Evolutionary conservation across 2,113 vertebrate genomes (phyloP), one percentile per base, ranked within the genome.

Genomic region (Podiceps cristatus): DNA sequence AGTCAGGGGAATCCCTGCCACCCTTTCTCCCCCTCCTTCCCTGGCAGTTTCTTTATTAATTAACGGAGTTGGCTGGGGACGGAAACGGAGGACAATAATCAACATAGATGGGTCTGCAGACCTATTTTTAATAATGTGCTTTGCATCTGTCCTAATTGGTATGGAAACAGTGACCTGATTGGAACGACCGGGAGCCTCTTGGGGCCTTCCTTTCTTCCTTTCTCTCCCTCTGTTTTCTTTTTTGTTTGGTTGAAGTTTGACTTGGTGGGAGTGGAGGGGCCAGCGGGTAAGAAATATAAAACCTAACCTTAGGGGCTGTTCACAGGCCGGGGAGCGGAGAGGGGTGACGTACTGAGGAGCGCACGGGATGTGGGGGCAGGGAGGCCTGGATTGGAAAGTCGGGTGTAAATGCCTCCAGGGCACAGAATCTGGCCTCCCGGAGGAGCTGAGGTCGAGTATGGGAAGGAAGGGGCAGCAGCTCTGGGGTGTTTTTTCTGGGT

Each of bases 121-220:
- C 98, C 97, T 98, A 97, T 97, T 98, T 98, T 98, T 98, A 98
- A 98, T 98, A 97, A 97, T 96, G 96, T 97, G 96, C 97, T 97
- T 96, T 97, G 97, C 97, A 97, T 98, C 98, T 95, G 94, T 98
- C 97, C 95, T 98, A 98, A 98, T 98, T 98, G 97, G 97, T 97
- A 97, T 97, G 93, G 97, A 97, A 98, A 98, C 97, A 97, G 97
- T 98, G 98, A 98, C 98, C 97, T 98, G 97, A 98, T 98, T 98
- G 98, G 98, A 97, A 97, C 96, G 4, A 94, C 96, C 13, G 94
- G 94, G 96, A 97, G 97, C 95, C 97, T 97, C 96, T 97, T 95
- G 78, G 96, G 94, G 96, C 95, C 96, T 96, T 98, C 95, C 97
- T 97, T 97, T 97, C 87, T 96, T 96, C 88, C 96, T 97, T 94